Conservation (phyloP, 1,140 invertebrate species). For the Ptiloglossa arizonensis region DNA sequence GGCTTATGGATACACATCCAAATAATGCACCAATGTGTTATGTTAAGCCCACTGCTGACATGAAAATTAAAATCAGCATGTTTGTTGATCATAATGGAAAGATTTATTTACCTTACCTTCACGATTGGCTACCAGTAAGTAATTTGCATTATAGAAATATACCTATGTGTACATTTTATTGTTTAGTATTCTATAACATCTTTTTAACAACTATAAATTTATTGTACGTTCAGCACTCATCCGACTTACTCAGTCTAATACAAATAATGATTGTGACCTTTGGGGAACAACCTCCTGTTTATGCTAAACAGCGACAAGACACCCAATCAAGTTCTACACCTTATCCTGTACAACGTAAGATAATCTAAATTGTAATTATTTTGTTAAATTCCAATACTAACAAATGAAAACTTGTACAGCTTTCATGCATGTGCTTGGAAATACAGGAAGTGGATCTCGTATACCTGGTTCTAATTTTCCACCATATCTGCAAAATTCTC, state of each 20-base stretch:
- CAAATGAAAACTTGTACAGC: conserved; percentile 67
- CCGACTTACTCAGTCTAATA: conserved; percentile 92
- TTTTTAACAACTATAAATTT: neutral
- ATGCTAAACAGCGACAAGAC: conserved; percentile 86
- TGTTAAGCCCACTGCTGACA: conserved; percentile 96
- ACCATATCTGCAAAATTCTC: conserved; percentile 72
- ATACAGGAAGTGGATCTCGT: conserved; percentile 57
- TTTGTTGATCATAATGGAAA: conserved; percentile 98
- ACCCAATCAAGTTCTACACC: conserved; percentile 78
- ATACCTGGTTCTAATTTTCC: conserved; percentile 64
- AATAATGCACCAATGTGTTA: conserved; percentile 98
- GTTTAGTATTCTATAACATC: conserved; percentile 10
- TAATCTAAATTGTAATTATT: neutral
- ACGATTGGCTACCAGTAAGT: conserved; percentile 95
- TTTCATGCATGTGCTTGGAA: conserved; percentile 85
- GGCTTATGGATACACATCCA: conserved; percentile 98
- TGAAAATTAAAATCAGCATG: conserved; percentile 97
- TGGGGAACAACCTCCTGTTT: conserved; percentile 97
- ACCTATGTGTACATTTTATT: neutral
- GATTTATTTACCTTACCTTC: conserved; percentile 97
- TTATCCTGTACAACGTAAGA: conserved; percentile 85
- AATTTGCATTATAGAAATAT: conserved; percentile 27
- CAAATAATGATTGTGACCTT: conserved; percentile 96
- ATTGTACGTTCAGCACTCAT: conserved; percentile 84
- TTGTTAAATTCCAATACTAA: neutral